These are phyloP conservation scores for Zaprionus taronus DNA, from an alignment of 1,140 invertebrate species.

Conservation along the genomic window DNA sequence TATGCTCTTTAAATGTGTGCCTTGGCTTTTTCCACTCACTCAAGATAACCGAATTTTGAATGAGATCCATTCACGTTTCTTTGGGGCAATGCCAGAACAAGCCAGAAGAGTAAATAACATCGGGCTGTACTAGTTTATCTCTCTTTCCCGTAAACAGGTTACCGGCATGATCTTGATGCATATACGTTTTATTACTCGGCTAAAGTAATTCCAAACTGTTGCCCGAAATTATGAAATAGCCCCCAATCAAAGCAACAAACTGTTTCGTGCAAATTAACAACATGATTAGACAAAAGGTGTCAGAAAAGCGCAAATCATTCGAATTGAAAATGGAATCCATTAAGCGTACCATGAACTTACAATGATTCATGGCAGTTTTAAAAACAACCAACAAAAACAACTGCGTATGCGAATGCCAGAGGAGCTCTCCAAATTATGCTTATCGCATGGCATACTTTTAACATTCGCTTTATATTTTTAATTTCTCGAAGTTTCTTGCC, in stretches of 20 bases:
- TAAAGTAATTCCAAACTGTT: conserved; percentile 40
- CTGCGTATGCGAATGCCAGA: conserved; percentile 12
- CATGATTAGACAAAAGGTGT: conserved; percentile 40
- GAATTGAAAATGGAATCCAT: conserved; percentile 62
- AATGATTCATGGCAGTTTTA: conserved; percentile 20
- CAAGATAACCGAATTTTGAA: conserved; percentile 65
- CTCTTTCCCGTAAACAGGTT: conserved; percentile 34
- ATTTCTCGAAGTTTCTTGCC: conserved; percentile 34
- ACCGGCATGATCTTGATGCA: conserved; percentile 26
- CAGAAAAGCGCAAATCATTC: conserved; percentile 64
- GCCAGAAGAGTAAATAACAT: conserved; percentile 20
- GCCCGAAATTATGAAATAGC: conserved; percentile 61
- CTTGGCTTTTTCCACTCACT: conserved; percentile 75
- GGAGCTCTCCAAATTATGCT: conserved; percentile 31
- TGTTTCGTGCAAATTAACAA: conserved; percentile 7
- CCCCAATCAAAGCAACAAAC: conserved; percentile 13
- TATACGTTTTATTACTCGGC: not conserved
- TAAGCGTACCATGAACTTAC: conserved; percentile 60
- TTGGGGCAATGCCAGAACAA: conserved; percentile 26
- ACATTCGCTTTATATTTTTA: conserved; percentile 20
- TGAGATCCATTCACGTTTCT: conserved; percentile 64
- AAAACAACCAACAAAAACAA: not conserved
- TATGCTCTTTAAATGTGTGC: conserved; percentile 41
- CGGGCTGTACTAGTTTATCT: conserved; percentile 1
- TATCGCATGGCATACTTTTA: conserved; percentile 37